A percentile compares a stretch with the other conserved stretches of the same genome.
Evolutionary conservation across 2,888 invertebrate species (phyloP).

Genomic region (Chorisops tibialis): DNA sequence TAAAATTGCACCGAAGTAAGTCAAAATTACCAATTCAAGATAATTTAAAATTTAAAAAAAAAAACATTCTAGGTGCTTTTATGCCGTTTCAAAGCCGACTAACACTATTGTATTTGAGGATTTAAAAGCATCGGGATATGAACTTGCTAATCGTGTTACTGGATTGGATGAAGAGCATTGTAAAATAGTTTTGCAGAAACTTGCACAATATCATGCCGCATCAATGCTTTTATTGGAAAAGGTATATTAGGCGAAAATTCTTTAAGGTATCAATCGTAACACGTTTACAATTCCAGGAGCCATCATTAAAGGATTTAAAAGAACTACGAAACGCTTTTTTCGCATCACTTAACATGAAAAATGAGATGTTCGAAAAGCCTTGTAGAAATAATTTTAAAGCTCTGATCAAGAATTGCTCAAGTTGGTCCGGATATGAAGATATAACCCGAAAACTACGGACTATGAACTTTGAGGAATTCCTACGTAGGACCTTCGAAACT

Average conservation of each 20-base stretch:
- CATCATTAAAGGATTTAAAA: constrained; percentile 38
- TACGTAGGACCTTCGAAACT: constrained; percentile 37
- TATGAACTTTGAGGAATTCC: constrained; percentile 44
- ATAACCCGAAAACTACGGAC: constrained; percentile 50
- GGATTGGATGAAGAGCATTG: constrained; percentile 57
- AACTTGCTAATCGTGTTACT: constrained; percentile 47
- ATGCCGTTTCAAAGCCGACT: constrained; percentile 45
- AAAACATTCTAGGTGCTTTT: constrained; percentile 41
- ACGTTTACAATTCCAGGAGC: constrained; percentile 38
- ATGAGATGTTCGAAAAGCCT: neutral
- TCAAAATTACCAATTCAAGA: too few species aligned
- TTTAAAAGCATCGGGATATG: constrained; percentile 54
- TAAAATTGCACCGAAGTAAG: constrained; percentile 47
- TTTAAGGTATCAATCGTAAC: too few species aligned
- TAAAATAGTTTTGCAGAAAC: constrained; percentile 52
- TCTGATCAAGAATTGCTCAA: constrained; percentile 47
- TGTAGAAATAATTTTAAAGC: constrained; percentile 33
- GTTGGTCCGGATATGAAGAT: constrained; percentile 52
- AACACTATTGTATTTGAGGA: constrained; percentile 50
- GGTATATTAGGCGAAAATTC: constrained; percentile 44
- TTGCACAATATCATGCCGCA: constrained; percentile 57
- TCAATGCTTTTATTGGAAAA: constrained; percentile 56
- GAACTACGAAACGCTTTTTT: too few species aligned
- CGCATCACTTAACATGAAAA: too few species aligned
- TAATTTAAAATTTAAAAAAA: neutral